These are phyloP conservation scores for Coryphaenoides rupestris DNA, from an alignment of 2,113 vertebrate species.

Conservation along the genomic window DNA sequence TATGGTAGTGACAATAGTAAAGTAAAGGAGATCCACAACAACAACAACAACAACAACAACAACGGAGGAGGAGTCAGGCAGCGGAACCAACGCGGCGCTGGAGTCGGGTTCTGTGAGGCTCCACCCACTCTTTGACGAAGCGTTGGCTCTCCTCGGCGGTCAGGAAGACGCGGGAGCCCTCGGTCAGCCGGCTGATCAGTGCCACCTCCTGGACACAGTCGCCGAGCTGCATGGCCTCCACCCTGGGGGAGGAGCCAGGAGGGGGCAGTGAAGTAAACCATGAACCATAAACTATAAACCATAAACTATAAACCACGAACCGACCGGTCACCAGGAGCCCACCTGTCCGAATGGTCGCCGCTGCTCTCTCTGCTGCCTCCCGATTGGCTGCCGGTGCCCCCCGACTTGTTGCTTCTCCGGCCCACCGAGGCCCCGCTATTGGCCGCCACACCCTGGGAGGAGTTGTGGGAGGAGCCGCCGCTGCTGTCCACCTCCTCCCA, in stretches of 20 bases:
- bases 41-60: no score
- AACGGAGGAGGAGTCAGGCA: no score
- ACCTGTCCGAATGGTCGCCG: constrained; percentile 79
- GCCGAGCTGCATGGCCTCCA: constrained; percentile 76
- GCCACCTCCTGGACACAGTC: constrained; percentile 86
- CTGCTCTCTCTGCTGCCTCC: constrained; percentile 78
- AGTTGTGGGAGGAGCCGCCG: constrained; percentile 85
- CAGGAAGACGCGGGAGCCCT: constrained; percentile 81
- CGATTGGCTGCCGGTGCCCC: constrained; percentile 82
- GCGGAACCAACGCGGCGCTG: no score
- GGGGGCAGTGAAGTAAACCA: not conserved
- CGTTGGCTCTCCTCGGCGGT: constrained; percentile 84
- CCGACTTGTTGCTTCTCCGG: constrained; percentile 77
- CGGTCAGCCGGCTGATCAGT: constrained; percentile 74
- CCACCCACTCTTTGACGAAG: constrained; percentile 92
- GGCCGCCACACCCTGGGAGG: constrained; percentile 76
- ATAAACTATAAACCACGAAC: not conserved
- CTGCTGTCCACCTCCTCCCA: constrained; percentile 88
- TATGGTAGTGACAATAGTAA: no score
- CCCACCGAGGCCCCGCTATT: constrained; percentile 70
- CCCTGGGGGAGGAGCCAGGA: constrained; percentile 71
- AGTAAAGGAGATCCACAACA: not conserved
- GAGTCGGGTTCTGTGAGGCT: constrained; percentile 1
- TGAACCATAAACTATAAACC: no score
- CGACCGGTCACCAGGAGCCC: constrained; percentile 9